Percentiles rank a stretch among this genome's conserved stretches.
Evolutionary conservation across 1,140 invertebrate species (phyloP).

Genomic region (Drosophila lowei): DNA sequence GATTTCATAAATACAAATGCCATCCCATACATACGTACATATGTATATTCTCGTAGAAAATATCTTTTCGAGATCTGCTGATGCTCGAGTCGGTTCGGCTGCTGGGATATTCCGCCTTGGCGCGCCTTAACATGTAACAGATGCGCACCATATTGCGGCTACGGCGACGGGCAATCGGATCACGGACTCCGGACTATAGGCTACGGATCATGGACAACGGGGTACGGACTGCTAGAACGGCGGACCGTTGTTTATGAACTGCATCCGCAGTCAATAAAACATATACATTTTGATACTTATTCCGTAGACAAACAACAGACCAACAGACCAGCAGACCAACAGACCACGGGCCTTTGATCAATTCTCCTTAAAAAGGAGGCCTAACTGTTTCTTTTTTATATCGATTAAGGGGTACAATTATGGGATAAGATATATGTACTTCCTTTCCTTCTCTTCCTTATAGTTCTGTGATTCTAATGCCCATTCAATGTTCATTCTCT

Average conservation of each 20-base stretch:
- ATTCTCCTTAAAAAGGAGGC: neutral
- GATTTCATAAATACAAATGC: constrained; percentile 77
- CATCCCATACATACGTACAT: neutral
- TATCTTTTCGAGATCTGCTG: constrained; percentile 3
- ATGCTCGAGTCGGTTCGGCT: constrained; percentile 6
- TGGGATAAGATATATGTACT: too few relatives aligned
- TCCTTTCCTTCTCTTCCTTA: too few relatives aligned
- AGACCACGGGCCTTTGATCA: constrained; percentile 4
- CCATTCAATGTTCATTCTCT: too few relatives aligned
- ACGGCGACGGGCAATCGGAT: constrained; percentile 15
- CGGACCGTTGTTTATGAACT: constrained; percentile 74
- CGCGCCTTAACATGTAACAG: constrained; percentile 77
- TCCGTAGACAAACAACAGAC: constrained; percentile 45
- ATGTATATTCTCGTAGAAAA: constrained; percentile 10
- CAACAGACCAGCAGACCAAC: neutral
- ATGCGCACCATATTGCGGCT: constrained; percentile 76
- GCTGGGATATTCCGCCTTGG: constrained; percentile 65
- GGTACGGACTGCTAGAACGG: constrained; percentile 17
- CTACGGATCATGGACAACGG: constrained; percentile 28
- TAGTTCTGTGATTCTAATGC: too few relatives aligned
- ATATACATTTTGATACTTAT: constrained; percentile 77
- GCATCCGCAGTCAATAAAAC: constrained; percentile 80
- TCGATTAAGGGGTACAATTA: constrained; percentile 16
- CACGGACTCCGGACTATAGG: constrained; percentile 19
- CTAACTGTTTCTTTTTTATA: neutral